Evolutionary conservation across 2,888 invertebrate species (phyloP), one percentile per base, ranked within the genome.

Genomic region (Rhagonycha fulva): DNA sequence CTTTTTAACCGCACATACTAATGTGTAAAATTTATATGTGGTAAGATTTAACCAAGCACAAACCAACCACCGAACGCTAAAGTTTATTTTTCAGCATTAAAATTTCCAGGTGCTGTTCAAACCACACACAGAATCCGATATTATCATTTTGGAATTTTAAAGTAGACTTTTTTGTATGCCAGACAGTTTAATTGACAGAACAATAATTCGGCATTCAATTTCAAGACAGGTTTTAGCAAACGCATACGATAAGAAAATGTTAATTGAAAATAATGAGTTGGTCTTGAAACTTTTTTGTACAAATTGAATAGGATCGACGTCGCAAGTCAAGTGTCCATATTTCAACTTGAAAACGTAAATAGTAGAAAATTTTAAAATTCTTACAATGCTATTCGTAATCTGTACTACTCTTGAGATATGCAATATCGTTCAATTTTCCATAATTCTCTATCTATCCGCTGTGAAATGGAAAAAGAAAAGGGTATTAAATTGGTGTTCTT

Each of bases 381-480:
- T 14, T 68, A 68, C 68, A 26, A 68, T 68, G 62, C 14, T 19
- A 67, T 62, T 60, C 62, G 32, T 73, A 76, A 76, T 76, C 73
- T 76, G 14, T 14, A 47, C 30, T 73, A 60, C 70, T 70, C 68
- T 77, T 71, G 70, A 71, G 74, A 71, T 68, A 74, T 70, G 74
- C 76, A 77, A 77, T 77, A 77, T 77, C 76, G 74, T 77, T 77
- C 76, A 77, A 77, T 77, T 77, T 77, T 77, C 71, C 74, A 74
- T 77, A 74, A 74, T 77, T 77, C 67, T 66, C 19, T 74, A 74
- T 72, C 67, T 71, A 77, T 77, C 76, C 76, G 76, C 76, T 77
- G 74, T 77, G 76, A 77, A 77, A 28, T 71, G 76, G 76, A 77
- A 77, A 74, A 74, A 67, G 60, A 66, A 60, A 32, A 71, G 62